phyloP scores from a whole-genome alignment of 2,113 vertebrate genomes.

The Anoplopoma fimbria region DNA sequence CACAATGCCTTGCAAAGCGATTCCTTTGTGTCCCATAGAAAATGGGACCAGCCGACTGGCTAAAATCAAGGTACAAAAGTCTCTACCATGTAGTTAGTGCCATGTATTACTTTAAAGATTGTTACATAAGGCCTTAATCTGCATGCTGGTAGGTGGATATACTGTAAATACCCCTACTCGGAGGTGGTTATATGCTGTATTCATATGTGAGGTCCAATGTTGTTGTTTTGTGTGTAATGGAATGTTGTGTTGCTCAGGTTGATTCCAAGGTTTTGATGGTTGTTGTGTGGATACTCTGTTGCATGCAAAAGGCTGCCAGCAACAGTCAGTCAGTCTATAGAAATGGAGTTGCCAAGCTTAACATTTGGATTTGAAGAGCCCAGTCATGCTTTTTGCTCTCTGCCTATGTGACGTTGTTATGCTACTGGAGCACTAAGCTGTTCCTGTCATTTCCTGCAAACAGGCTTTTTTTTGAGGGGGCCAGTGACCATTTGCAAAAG shows the following conservation, averaged over 20 bases:
- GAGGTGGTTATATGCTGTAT: neutral
- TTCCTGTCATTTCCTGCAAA: neutral
- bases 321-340: neutral
- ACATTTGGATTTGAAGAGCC: conserved; percentile 18
- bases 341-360: conserved; percentile 18
- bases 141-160: neutral
- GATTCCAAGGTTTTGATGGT: neutral
- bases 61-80: neutral
- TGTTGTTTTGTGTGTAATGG: neutral
- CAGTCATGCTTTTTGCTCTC: conserved; percentile 26
- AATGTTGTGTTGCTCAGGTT: neutral
- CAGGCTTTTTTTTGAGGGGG: neutral
- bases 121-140: neutral
- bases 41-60: too few species aligned
- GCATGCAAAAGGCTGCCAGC: conserved; percentile 3
- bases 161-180: neutral
- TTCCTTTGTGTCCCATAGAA: neutral
- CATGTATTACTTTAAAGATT: neutral
- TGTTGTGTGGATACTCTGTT: conserved; percentile 1
- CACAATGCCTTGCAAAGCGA: neutral
- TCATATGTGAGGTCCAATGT: neutral
- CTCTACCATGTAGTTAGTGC: neutral
- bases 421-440: conserved; percentile 11
- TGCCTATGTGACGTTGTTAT: conserved; percentile 10
- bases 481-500: neutral